Evolutionary conservation across 2,888 invertebrate genomes (phyloP).

Genomic region (Drosophila ezoana): DNA sequence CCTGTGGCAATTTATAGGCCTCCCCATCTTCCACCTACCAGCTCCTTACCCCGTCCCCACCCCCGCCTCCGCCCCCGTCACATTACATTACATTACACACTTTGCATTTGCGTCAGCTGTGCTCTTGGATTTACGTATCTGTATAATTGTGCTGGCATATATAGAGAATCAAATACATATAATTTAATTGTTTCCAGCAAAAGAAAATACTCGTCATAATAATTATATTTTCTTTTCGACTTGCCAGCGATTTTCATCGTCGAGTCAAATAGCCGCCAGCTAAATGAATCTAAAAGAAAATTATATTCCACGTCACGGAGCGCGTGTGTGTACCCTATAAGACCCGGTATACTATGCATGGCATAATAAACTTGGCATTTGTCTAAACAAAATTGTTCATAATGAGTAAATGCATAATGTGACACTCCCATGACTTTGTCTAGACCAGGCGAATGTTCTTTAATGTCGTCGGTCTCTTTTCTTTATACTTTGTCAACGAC

Average conservation of each 20-base stretch:
- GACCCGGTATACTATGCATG: not conserved
- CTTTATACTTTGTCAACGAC: too few species aligned
- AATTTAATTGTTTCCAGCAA: constrained; percentile 70
- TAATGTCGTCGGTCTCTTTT: too few species aligned
- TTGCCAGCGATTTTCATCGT: constrained; percentile 31
- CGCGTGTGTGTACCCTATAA: constrained; percentile 18
- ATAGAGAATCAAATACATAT: constrained; percentile 43
- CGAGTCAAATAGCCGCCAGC: constrained; percentile 26
- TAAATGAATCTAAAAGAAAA: constrained; percentile 21
- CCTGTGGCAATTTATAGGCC: constrained; percentile 49
- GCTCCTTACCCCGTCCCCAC: not conserved
- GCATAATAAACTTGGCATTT: not conserved
- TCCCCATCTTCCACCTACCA: not conserved
- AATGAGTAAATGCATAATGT: too few species aligned
- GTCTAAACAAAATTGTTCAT: too few species aligned
- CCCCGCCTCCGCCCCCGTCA: fast-evolving
- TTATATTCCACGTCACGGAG: constrained; percentile 19
- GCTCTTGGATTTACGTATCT: constrained; percentile 61
- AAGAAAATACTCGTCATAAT: constrained; percentile 36
- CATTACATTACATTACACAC: not conserved
- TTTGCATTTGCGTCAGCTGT: constrained; percentile 66
- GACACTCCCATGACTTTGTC: too few species aligned
- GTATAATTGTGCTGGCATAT: constrained; percentile 51
- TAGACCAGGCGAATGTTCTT: too few species aligned
- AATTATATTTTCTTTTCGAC: constrained; percentile 39